phyloP scores from a whole-genome alignment of 1,140 invertebrate species.

The Ceratosolen solmsi region DNA sequence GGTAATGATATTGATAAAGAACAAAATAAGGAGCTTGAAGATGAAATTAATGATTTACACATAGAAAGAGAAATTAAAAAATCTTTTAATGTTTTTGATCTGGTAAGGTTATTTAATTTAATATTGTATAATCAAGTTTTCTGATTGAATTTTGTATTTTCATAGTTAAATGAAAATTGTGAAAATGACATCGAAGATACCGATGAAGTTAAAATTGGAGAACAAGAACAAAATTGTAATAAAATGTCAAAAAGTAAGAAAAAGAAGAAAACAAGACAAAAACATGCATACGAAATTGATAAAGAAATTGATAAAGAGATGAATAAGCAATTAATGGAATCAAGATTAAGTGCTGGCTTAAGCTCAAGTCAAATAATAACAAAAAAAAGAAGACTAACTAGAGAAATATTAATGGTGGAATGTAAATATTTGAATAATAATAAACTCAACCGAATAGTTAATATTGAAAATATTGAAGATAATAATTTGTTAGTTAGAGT shows the following conservation, averaged over 20 bases:
- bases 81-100: constrained; percentile 48
- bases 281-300: constrained; percentile 64
- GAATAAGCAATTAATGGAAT: constrained; percentile 81
- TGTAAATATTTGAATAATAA: constrained; percentile 86
- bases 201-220: constrained; percentile 1
- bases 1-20: constrained; percentile 27
- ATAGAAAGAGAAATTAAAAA: constrained; percentile 32
- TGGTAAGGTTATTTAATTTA: constrained; percentile 40
- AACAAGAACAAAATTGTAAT: constrained; percentile 7
- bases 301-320: constrained; percentile 85
- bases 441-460: constrained; percentile 89
- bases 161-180: constrained; percentile 45
- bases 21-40: constrained; percentile 10
- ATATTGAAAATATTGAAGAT: constrained; percentile 83
- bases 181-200: constrained; percentile 35
- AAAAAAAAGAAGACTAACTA: constrained; percentile 57
- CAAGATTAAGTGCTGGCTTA: constrained; percentile 62
- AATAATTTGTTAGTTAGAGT: constrained; percentile 75
- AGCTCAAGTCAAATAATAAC: constrained; percentile 54
- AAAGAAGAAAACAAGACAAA: constrained; percentile 80
- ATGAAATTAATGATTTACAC: constrained; percentile 25
- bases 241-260: constrained; percentile 57
- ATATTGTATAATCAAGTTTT: constrained; percentile 8
- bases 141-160: neutral
- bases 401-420: constrained; percentile 78